These are phyloP conservation scores for Phyllotreta cruciferae DNA, from an alignment of 2,888 invertebrate species.

Conservation along the genomic window DNA sequence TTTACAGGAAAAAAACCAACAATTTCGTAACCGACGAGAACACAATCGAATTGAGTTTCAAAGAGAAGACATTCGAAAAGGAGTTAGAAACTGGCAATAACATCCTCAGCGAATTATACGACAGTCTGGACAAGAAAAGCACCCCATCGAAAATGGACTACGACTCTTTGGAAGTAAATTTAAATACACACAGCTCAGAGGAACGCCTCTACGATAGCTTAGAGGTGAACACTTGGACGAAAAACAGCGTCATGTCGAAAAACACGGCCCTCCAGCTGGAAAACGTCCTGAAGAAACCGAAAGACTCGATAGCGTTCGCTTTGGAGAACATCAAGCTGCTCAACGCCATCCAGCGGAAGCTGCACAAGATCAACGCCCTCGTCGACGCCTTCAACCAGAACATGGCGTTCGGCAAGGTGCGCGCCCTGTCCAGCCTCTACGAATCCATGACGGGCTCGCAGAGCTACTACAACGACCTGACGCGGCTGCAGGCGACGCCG, in stretches of 20 bases:
- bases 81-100: slow-evolving; percentile 52
- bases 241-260: slow-evolving; percentile 43
- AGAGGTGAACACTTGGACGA: slow-evolving; percentile 52
- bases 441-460: slow-evolving; percentile 68
- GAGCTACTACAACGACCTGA: slow-evolving; percentile 63
- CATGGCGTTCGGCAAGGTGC: slow-evolving; percentile 73
- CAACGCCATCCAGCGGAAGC: slow-evolving; percentile 72
- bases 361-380: slow-evolving; percentile 73
- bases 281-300: slow-evolving; percentile 58
- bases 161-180: slow-evolving; percentile 55
- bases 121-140: slow-evolving; percentile 55
- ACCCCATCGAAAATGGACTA: slow-evolving; percentile 52
- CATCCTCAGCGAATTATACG: slow-evolving; percentile 54
- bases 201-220: slow-evolving; percentile 53
- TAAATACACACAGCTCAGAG: slow-evolving; percentile 48
- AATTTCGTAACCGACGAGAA: slow-evolving; percentile 50
- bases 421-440: slow-evolving; percentile 74
- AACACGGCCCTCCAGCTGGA: slow-evolving; percentile 45
- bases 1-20: slow-evolving; percentile 48
- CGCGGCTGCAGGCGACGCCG: slow-evolving; percentile 62
- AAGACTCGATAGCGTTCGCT: slow-evolving; percentile 54
- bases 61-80: slow-evolving; percentile 56
- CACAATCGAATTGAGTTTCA: slow-evolving; percentile 57
- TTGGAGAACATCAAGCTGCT: slow-evolving; percentile 68
- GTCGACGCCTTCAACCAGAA: slow-evolving; percentile 66